phyloP scores from a whole-genome alignment of 2,113 vertebrate species.

The Numenius arquata region DNA sequence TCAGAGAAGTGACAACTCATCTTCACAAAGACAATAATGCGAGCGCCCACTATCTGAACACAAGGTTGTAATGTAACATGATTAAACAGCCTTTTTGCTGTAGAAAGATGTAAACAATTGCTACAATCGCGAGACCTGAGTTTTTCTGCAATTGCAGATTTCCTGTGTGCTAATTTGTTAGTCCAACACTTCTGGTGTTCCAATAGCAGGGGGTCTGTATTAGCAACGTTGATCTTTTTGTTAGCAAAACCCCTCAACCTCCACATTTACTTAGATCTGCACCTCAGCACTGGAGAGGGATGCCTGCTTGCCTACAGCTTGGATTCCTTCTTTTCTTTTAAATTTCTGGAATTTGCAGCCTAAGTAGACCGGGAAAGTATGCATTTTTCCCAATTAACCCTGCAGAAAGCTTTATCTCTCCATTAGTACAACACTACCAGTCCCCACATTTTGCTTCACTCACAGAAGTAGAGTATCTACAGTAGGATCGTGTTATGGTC shows the following conservation, averaged over 20 bases:
- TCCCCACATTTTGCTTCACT: background rate
- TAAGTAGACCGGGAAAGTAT: background rate
- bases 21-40: slow-evolving; percentile 34
- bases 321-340: background rate
- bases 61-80: background rate
- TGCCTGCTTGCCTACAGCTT: background rate
- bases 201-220: slow-evolving; percentile 37
- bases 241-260: background rate
- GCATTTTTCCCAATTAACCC: background rate
- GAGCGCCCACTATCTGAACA: slow-evolving; percentile 18
- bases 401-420: background rate
- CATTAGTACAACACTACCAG: background rate
- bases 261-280: background rate
- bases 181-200: slow-evolving; percentile 21
- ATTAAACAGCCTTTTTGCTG: slow-evolving; percentile 36
- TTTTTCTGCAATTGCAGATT: slow-evolving; percentile 2
- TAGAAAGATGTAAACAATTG: slow-evolving; percentile 38
- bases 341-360: background rate
- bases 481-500: background rate
- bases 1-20: slow-evolving; percentile 48
- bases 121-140: background rate
- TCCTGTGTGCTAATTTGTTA: slow-evolving; percentile 42
- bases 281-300: background rate
- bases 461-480: background rate
- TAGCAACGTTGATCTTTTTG: background rate